Conservation (phyloP, 2,888 invertebrate genomes). For the Melinopterus prodromus region DNA sequence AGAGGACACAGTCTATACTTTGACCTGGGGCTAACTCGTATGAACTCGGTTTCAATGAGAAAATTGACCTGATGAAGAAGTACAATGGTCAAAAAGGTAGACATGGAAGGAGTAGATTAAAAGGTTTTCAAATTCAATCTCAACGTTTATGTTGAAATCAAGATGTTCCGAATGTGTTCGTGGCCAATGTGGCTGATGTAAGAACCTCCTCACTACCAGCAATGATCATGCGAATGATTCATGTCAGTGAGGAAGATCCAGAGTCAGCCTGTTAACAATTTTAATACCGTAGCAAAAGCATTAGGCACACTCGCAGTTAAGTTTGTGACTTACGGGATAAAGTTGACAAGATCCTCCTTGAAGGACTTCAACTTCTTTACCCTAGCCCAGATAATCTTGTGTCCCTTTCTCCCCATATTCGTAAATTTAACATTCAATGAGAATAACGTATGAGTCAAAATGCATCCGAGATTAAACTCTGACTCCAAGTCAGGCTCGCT, state of each 20-base stretch:
- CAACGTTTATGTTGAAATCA: no score
- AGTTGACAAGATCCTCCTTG: conserved; percentile 40
- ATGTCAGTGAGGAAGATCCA: no score
- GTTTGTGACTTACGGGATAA: conserved; percentile 11
- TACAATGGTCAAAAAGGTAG: not conserved
- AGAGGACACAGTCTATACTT: conserved; percentile 59
- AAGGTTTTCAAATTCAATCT: no score
- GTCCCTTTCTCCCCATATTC: conserved; percentile 65
- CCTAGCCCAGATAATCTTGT: conserved; percentile 64
- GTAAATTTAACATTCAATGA: conserved; percentile 61
- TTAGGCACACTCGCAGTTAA: not conserved
- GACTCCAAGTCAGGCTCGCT: conserved; percentile 69
- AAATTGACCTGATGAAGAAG: conserved; percentile 58
- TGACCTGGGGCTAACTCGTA: conserved; percentile 63
- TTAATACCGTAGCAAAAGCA: no score
- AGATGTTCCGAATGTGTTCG: no score
- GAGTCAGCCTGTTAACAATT: no score
- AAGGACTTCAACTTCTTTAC: conserved; percentile 46
- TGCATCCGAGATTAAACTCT: conserved; percentile 66
- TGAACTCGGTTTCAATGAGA: conserved; percentile 61
- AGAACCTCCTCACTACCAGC: no score
- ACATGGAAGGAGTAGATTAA: not conserved
- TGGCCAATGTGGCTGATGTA: not conserved
- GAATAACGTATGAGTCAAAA: conserved; percentile 67
- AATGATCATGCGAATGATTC: no score